phyloP scores from a whole-genome alignment of 2,888 invertebrate genomes.

The Cosmia trapezina region DNA sequence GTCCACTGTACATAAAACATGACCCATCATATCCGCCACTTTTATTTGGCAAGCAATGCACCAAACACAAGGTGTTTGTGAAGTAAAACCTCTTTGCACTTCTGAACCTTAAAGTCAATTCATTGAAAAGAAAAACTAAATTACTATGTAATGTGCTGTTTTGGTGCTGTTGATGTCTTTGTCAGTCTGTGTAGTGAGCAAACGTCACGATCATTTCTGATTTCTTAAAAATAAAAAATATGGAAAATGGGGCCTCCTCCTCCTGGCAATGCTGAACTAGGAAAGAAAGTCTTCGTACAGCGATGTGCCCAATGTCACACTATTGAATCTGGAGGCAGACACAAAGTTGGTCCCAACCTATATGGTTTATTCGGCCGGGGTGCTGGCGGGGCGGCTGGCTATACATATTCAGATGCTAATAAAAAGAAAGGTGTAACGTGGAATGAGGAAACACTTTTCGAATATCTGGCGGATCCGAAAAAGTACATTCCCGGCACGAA shows the following conservation, averaged over 20 bases:
- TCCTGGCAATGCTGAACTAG: constrained; percentile 98
- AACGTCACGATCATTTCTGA: constrained; percentile 23
- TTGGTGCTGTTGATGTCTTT: no score
- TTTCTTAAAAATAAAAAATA: constrained; percentile 41
- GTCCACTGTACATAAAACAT: no score
- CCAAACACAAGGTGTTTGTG: no score
- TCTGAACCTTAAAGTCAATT: constrained; percentile 7
- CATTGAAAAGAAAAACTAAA: constrained; percentile 32
- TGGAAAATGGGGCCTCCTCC: constrained; percentile 92
- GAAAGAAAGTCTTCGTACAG: constrained; percentile 98
- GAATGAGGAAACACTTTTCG: constrained; percentile 97
- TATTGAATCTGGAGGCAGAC: constrained; percentile 79
- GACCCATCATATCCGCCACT: no score
- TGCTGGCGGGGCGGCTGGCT: constrained; percentile 18
- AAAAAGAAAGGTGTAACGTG: constrained; percentile 94
- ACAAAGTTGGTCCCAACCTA: constrained; percentile 54
- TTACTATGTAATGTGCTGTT: no score
- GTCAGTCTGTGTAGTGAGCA: not conserved
- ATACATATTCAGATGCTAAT: constrained; percentile 48
- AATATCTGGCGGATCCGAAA: constrained; percentile 99
- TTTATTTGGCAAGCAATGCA: no score
- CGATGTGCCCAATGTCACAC: constrained; percentile 99
- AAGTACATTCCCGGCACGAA: constrained; percentile 99
- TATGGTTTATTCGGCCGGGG: constrained; percentile 46
- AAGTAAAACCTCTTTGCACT: constrained; percentile 28